Evolutionary conservation across 1,140 invertebrate species (phyloP), one percentile per base, ranked within the genome.

Genomic region (Drosophila trapezifrons): DNA sequence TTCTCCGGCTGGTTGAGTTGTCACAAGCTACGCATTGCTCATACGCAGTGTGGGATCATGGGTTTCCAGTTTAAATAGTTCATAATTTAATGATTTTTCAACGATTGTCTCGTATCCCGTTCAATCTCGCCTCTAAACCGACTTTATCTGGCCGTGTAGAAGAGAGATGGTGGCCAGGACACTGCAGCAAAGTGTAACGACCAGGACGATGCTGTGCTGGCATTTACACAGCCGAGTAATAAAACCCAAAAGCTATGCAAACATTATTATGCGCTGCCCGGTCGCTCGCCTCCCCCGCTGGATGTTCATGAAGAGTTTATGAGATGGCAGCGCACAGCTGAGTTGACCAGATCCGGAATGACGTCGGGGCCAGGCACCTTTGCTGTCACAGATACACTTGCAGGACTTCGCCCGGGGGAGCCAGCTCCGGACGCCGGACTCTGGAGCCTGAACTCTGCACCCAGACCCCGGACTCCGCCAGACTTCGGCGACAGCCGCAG

Each of bases 221-320:
- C 83, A 85, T 85, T 85, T 85, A 76, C 82, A 85, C 78, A 82
- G 75, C 45, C 83, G 46, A 82, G 79, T 82, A 78, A 82, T 84
- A 85, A 85, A 74, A 87, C 75, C 82, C 62, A 82, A 86, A 85
- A 87, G 82, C 82, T 85, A 87, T 82, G 83, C 83, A 85, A 85
- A 85, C 82, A 85, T 82, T 85, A 87, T 85, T 85, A 85, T 81
- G 75, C 70, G 76, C 38, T 45, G 59, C 43, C 52, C 20, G 8
- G 8, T 56, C 51, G 49, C 25, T 27, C 18, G 25, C 40, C 37
- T 9, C 29, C 52, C 37, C 47, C 56, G 12, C 45, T 35, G 22
- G 29, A 40, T 42, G 70, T 65, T 49, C 70, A 49, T 60, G 54
- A 74, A 73, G 62, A 73, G 79, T 74, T 74, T 74, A 69, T 67